Percentiles rank a stretch among this genome's conserved stretches.
These are phyloP conservation scores for Muscina levida DNA, from an alignment of 2,888 invertebrate genomes.

Conservation along the genomic window DNA sequence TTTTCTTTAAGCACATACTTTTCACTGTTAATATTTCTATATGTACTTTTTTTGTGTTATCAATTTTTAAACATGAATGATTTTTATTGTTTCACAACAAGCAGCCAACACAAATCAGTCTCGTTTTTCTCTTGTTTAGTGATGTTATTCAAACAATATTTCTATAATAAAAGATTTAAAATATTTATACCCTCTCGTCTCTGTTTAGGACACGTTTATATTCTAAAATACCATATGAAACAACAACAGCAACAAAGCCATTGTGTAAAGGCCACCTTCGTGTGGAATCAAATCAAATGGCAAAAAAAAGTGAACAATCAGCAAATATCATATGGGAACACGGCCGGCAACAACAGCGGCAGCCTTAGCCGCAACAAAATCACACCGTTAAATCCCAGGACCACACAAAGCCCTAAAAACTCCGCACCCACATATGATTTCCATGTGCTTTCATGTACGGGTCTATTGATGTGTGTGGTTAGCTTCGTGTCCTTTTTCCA, in stretches of 20 bases:
- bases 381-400: constrained; percentile 54
- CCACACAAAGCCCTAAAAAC: constrained; percentile 38
- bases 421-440: constrained; percentile 13
- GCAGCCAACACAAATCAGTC: background rate
- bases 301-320: constrained; percentile 47
- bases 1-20: no score
- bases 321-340: constrained; percentile 59
- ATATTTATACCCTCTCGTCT: constrained; percentile 44
- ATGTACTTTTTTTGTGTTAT: constrained; percentile 54
- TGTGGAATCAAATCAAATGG: constrained; percentile 17
- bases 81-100: constrained; percentile 50
- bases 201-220: constrained; percentile 55
- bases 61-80: constrained; percentile 62
- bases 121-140: background rate
- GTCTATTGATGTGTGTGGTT: constrained; percentile 54
- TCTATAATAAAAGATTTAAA: constrained; percentile 49
- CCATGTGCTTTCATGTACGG: background rate
- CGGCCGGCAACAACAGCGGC: constrained; percentile 22
- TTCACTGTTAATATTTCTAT: no score
- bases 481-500: constrained; percentile 52
- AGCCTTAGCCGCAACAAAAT: constrained; percentile 14
- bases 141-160: constrained; percentile 9
- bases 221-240: constrained; percentile 17
- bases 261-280: constrained; percentile 27
- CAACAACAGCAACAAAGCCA: constrained; percentile 9